Evolutionary conservation across 1,140 invertebrate species (phyloP).

Genomic region (Megathymus violae): DNA sequence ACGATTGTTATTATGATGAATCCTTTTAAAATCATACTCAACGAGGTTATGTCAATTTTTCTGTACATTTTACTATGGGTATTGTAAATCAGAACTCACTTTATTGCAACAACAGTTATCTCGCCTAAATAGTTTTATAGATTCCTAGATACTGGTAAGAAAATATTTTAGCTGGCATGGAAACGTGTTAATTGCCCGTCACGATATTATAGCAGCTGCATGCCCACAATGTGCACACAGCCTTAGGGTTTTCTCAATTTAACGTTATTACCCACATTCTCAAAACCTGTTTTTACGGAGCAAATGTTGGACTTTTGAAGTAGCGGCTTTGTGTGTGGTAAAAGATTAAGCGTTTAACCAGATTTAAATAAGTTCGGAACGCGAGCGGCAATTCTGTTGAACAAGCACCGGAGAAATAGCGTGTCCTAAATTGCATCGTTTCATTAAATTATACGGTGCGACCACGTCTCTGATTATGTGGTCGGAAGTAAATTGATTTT

Average conservation of each 20-base stretch:
- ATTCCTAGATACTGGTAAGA: not conserved
- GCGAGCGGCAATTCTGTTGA: not conserved
- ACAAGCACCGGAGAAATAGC: not conserved
- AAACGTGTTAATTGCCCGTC: slow-evolving; percentile 14
- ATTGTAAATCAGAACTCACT: no score
- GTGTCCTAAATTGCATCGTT: not conserved
- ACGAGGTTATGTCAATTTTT: no score
- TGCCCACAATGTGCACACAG: slow-evolving; percentile 14
- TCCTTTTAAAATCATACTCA: no score
- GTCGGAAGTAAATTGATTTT: not conserved
- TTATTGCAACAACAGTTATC: not conserved
- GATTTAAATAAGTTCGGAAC: not conserved
- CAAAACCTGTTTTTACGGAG: slow-evolving; percentile 43
- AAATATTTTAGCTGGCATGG: not conserved
- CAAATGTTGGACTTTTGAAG: slow-evolving; percentile 24
- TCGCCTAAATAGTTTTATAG: not conserved
- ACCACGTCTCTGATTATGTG: no score
- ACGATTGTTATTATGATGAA: no score
- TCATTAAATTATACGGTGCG: not conserved
- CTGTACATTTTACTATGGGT: no score
- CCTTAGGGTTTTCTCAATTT: slow-evolving; percentile 60
- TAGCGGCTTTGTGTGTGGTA: not conserved
- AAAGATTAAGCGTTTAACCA: slow-evolving; percentile 2
- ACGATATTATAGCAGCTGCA: slow-evolving; percentile 7
- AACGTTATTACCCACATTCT: slow-evolving; percentile 45